A percentile compares a stretch with the other conserved stretches of the same genome.
Conservation (phyloP, 2,888 invertebrate genomes). For the Sacculina carcini region DNA sequence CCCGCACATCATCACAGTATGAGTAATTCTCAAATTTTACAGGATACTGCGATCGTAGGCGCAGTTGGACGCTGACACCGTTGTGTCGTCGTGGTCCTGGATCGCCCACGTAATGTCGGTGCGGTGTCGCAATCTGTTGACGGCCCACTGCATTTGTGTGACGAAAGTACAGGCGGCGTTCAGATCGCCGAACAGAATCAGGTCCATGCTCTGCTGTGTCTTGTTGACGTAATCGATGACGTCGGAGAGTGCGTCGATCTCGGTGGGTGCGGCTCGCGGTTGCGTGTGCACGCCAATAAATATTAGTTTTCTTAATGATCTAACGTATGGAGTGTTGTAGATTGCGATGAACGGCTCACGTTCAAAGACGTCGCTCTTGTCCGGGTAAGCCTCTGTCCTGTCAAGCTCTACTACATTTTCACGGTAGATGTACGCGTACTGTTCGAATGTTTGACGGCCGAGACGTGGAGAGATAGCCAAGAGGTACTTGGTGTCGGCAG, state of each 20-base stretch:
- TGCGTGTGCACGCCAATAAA: constrained; percentile 7
- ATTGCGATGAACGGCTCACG: constrained; percentile 9
- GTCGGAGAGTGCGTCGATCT: constrained; percentile 9
- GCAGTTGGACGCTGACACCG: constrained; percentile 7
- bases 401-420: too few species aligned
- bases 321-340: background rate
- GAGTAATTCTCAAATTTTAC: too few species aligned
- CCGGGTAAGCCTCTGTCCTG: too few species aligned
- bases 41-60: constrained; percentile 11
- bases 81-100: constrained; percentile 17
- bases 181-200: constrained; percentile 9
- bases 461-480: too few species aligned
- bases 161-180: constrained; percentile 22
- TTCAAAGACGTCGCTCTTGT: background rate
- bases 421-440: too few species aligned
- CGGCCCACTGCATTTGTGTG: constrained; percentile 21
- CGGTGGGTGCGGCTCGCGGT: constrained; percentile 4
- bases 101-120: constrained; percentile 31
- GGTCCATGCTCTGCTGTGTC: background rate
- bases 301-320: background rate
- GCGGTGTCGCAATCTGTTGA: constrained; percentile 19
- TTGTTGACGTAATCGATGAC: constrained; percentile 9
- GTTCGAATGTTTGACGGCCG: too few species aligned
- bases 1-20: too few species aligned
- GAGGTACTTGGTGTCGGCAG: too few species aligned